phyloP scores from a whole-genome alignment of 2,113 vertebrate species.

The Neotoma lepida region DNA sequence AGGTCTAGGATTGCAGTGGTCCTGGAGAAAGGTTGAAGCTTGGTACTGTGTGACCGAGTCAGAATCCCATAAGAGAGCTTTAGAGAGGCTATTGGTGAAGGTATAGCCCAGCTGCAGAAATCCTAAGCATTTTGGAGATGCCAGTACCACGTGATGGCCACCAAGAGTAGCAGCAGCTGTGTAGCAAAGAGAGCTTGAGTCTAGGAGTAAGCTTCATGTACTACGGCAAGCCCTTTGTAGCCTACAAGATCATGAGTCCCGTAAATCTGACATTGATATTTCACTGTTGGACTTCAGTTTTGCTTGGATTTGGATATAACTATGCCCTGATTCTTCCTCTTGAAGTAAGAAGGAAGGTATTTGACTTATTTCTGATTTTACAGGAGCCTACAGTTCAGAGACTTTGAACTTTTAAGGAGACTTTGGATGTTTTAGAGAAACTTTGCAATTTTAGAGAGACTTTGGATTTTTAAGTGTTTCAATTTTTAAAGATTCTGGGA shows the following conservation, averaged over 20 bases:
- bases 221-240: not conserved
- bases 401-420: not conserved
- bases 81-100: too few species aligned
- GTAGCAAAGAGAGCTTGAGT: not conserved
- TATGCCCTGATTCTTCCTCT: not conserved
- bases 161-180: not conserved
- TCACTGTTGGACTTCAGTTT: not conserved
- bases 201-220: not conserved
- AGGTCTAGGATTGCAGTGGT: not conserved
- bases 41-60: not conserved
- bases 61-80: not conserved
- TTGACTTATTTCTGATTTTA: not conserved
- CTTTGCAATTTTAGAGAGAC: not conserved
- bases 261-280: not conserved
- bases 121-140: not conserved
- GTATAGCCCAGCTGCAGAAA: not conserved
- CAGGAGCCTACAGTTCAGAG: too few species aligned
- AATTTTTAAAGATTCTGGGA: too few species aligned
- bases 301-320: not conserved
- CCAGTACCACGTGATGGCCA: not conserved
- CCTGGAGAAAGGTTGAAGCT: not conserved
- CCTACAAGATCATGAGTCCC: not conserved
- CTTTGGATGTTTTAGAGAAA: not conserved
- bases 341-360: not conserved
- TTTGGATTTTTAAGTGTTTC: not conserved